Conservation (phyloP, 2,888 invertebrate species). For the Idaea aversata region DNA sequence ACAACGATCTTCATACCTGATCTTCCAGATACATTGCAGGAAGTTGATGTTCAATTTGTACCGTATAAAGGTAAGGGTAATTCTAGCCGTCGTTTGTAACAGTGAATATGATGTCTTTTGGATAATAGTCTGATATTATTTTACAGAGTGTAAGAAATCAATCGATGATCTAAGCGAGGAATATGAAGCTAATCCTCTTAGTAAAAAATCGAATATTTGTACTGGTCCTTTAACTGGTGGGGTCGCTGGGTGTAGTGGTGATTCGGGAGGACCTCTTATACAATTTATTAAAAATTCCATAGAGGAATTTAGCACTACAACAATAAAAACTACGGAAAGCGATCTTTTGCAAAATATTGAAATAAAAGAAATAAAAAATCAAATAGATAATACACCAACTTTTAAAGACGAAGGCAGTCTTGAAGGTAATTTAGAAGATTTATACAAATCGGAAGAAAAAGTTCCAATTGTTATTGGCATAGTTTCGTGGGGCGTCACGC, state of each 20-base stretch:
- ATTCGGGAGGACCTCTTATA: conserved; percentile 79
- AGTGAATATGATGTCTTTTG: not conserved
- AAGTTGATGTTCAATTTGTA: conserved; percentile 61
- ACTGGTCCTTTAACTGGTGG: conserved; percentile 75
- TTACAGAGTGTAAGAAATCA: conserved; percentile 65
- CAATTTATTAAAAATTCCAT: conserved; percentile 36
- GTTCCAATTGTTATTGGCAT: conserved; percentile 68
- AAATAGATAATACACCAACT: conserved; percentile 5
- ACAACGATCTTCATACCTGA: conserved; percentile 58
- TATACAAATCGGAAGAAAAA: conserved; percentile 25
- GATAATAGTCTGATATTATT: not conserved
- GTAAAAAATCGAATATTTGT: conserved; percentile 71
- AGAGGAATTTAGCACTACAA: conserved; percentile 23
- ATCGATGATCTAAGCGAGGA: conserved; percentile 52
- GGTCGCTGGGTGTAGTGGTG: conserved; percentile 77
- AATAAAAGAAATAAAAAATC: conserved; percentile 7
- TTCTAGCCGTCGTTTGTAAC: not conserved
- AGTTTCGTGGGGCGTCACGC: conserved; percentile 78
- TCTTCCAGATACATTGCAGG: conserved; percentile 66
- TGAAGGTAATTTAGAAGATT: conserved; percentile 19
- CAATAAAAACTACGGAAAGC: conserved; percentile 19
- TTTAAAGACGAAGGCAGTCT: conserved; percentile 7
- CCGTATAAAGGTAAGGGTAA: conserved; percentile 55
- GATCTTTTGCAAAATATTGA: conserved; percentile 12
- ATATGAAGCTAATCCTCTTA: conserved; percentile 62